A percentile compares a stretch with the other conserved stretches of the same genome.
phyloP scores from a whole-genome alignment of 2,797 vertebrate genomes.

The Falco rusticolus region DNA sequence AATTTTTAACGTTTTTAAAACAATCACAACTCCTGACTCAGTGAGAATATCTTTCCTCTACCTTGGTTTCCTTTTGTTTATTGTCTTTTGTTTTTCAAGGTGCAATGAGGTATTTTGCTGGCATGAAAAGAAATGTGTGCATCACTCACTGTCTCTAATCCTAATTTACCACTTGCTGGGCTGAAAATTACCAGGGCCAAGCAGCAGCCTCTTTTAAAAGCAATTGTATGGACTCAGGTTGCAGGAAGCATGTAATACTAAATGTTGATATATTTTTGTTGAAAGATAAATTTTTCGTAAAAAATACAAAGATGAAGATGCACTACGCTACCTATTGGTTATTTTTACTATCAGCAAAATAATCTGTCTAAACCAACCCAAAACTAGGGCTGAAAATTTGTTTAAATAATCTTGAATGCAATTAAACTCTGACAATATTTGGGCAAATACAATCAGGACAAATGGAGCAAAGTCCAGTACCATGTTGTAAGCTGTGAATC shows the following conservation, averaged over 20 bases:
- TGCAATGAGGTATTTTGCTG: background rate
- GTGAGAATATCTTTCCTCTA: background rate
- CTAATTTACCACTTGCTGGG: background rate
- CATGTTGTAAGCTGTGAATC: background rate
- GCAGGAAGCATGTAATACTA: background rate
- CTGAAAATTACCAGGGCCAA: background rate
- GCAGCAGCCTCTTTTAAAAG: background rate
- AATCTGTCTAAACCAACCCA: background rate
- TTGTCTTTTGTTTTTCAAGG: background rate
- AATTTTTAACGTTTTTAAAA: background rate
- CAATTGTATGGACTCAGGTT: background rate
- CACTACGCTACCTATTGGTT: background rate
- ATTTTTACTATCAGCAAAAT: background rate
- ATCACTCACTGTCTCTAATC: background rate
- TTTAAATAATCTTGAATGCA: background rate
- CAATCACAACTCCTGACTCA: background rate
- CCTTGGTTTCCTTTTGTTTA: background rate
- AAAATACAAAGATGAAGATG: background rate
- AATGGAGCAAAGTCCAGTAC: background rate
- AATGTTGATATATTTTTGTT: background rate
- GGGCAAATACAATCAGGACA: background rate
- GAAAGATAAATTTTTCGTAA: background rate
- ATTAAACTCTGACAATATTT: background rate
- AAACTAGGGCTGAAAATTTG: background rate
- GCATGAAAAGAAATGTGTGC: background rate